A percentile compares a stretch with the other conserved stretches of the same genome.
phyloP scores from a whole-genome alignment of 2,888 invertebrate genomes.

The Dicycla oo region DNA sequence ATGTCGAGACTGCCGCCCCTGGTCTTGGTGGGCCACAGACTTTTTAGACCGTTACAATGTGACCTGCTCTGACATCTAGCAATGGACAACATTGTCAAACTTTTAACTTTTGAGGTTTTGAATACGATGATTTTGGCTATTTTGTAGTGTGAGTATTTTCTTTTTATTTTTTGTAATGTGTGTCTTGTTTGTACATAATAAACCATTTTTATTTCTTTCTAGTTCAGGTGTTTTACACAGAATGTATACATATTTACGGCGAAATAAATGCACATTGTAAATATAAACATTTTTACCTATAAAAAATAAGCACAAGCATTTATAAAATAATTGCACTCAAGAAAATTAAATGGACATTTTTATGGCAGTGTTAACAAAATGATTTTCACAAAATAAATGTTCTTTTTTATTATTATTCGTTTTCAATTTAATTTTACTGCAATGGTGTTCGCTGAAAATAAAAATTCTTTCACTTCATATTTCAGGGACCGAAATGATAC shows the following conservation, averaged over 20 bases:
- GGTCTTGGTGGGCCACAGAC: no score
- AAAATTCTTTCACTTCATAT: conserved; percentile 1
- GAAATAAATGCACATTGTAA: neutral
- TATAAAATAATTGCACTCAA: conserved; percentile 17
- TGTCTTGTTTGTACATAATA: no score
- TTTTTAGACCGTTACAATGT: no score
- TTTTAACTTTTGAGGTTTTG: no score
- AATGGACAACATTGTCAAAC: no score
- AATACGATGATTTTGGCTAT: no score
- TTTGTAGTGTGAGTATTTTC: no score
- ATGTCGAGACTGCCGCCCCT: no score
- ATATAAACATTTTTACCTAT: neutral
- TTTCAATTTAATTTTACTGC: conserved; percentile 12
- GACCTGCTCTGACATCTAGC: no score
- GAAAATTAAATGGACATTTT: conserved; percentile 32
- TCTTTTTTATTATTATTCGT: neutral
- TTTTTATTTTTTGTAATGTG: no score
- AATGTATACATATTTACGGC: neutral
- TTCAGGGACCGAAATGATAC: neutral
- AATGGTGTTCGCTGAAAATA: neutral
- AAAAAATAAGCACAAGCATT: neutral
- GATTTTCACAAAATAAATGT: neutral
- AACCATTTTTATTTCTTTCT: no score
- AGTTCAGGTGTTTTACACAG: neutral
- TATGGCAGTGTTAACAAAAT: neutral